Base-by-base conservation (phyloP, 2,888 invertebrate genomes). In the Cephus spinipes region DNA sequence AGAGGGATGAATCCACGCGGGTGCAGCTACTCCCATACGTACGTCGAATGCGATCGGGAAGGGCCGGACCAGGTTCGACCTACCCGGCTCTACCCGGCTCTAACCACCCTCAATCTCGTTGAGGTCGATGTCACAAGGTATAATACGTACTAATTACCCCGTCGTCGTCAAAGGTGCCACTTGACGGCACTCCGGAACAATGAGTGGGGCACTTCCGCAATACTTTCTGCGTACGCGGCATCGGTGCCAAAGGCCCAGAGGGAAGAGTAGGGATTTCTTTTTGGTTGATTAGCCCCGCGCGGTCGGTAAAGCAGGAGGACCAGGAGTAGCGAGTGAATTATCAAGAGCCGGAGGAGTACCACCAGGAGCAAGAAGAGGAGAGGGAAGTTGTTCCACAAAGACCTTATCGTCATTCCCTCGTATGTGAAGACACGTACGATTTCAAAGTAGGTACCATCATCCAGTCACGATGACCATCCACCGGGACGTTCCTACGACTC, bases 101-200 rank as follows among this genome's bases (percentile, higher is more conserved):
- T 4, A 15, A 40, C 40, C 40, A 55, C 23, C 40, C 40, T 55
- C 9, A 2, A 55, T 55, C 40, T 23, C 40, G 40, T 55, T 55
- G 40, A 23, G 79, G 82, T 85, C 84, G 85, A 88, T 86, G 87
- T 86, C 86, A 87, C 88, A 89, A 87, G 87, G 89, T 87, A 87
- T 88, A 89, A 90, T 88, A 88, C 85, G 87, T 89, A 89, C 88
- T 90, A 90, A 90, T 90, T 90, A 90, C 88, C 86, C 85, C 85
- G 83, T 87, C 85, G 87, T 86, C 87, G 84, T 89, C 90, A 90
- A 90, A 90, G 90, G 85, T 83, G 84, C 80, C 80, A 85, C 90
- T 89, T 86, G 85, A 87, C 86, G 83, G 83, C 85, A 86, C 88
- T 87, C 83, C 81, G 81, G 82, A 82, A 88, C 87, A 87, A 88